A percentile compares a stretch with the other conserved stretches of the same genome.
These are phyloP conservation scores for Chaetogeoica ovagalla DNA, from an alignment of 2,888 invertebrate genomes.

Conservation along the genomic window DNA sequence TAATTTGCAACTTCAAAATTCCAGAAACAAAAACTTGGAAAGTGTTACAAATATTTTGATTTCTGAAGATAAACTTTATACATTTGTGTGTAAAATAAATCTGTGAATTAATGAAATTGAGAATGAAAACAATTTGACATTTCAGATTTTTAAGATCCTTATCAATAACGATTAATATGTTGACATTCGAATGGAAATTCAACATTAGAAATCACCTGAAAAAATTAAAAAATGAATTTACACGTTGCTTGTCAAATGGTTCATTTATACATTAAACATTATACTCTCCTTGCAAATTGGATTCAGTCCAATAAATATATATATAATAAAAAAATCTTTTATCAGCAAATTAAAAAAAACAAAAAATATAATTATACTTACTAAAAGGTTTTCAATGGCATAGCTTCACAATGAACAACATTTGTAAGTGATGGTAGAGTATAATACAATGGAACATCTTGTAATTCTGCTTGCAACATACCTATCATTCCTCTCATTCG, in stretches of 20 bases:
- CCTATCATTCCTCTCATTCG: slow-evolving; percentile 80
- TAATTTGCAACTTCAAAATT: slow-evolving; percentile 47
- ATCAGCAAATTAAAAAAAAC: slow-evolving; percentile 13
- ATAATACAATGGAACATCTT: slow-evolving; percentile 85
- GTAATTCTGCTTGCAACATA: slow-evolving; percentile 80
- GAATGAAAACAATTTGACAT: not conserved
- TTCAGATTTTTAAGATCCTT: not conserved
- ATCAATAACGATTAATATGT: not conserved
- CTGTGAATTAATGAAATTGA: slow-evolving; percentile 4
- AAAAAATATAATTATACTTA: slow-evolving; percentile 57
- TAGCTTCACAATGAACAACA: slow-evolving; percentile 71
- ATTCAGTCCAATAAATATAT: no score
- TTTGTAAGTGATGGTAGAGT: slow-evolving; percentile 77
- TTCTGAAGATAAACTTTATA: slow-evolving; percentile 33
- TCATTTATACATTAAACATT: no score
- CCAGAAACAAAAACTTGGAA: slow-evolving; percentile 14
- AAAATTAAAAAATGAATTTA: no score
- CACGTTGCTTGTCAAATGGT: no score
- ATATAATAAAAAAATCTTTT: not conserved
- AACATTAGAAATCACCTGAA: no score
- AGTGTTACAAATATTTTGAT: slow-evolving; percentile 26
- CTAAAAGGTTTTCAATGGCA: slow-evolving; percentile 73
- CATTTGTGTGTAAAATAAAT: slow-evolving; percentile 25
- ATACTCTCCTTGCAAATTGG: no score
- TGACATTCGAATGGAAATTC: not conserved